Evolutionary conservation across 1,140 invertebrate genomes (phyloP), one percentile per base, ranked within the genome.

Genomic region (Lasioglossum baleicum): DNA sequence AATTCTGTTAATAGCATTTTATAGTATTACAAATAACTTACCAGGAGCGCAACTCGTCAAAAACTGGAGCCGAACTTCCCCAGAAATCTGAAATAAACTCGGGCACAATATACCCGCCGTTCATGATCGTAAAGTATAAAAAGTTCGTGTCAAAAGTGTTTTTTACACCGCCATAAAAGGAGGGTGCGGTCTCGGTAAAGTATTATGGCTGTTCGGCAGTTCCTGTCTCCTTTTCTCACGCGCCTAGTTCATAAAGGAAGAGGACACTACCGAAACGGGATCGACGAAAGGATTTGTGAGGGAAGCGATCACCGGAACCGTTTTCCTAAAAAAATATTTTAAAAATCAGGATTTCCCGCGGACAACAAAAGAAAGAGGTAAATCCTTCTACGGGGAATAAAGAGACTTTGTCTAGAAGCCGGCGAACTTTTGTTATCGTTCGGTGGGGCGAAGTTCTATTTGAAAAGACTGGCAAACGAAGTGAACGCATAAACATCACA

Each of bases 141-240:
- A 80, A 53, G 53, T 53, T 80, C 64, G 64, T 75, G 72, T 80
- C 71, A 51, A 68, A 75, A 75, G 64, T 68, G 56, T 67, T 75
- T 75, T 80, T 75, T 80, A 80, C 56, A 53, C 56, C 51, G 51
- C 61, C 78, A 31, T 80, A 80, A 80, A 80, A 31, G 22, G 64
- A 60, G 42, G 40, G n/a, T 80, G 51, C 15, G 20, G 26, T n/a
- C 40, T 51, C 42, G 31, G 64, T 15, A 20, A 10, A 53, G 53
- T 61, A 63, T 75, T 75, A 63, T 22, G 15, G 64, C 71, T 31
- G 51, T 31, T 26, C 64, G 20, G 40, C 40, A 53, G 13, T 35
- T 31, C 13, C 2, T 48, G 20, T 48, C 44, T 53, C 44, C 22
- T 20, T 63, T 63, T n/a, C 53, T 26, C 31, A 2, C 56, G 31